These are phyloP conservation scores for Lysandra coridon DNA, from an alignment of 2,888 invertebrate species.

Conservation along the genomic window DNA sequence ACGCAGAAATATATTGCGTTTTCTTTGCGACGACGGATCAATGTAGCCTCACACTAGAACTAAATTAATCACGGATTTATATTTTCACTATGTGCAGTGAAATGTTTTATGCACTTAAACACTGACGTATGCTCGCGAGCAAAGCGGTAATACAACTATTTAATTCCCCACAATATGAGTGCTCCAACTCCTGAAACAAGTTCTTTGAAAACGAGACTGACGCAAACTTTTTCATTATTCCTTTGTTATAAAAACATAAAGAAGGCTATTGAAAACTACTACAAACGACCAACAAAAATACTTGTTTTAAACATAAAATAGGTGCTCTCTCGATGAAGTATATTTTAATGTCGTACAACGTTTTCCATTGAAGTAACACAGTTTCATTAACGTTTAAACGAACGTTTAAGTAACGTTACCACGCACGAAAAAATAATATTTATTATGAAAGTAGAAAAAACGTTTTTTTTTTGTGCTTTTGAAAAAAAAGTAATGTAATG, in stretches of 20 bases:
- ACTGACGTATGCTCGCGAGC: neutral
- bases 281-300: slow-evolving; percentile 1
- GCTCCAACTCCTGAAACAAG: neutral
- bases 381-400: neutral
- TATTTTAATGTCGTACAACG: neutral
- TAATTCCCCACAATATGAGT: neutral
- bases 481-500: too few species aligned
- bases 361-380: neutral
- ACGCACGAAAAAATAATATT: too few species aligned
- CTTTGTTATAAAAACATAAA: slow-evolving; percentile 9
- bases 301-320: neutral
- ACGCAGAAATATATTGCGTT: too few species aligned
- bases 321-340: neutral
- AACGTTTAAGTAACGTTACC: neutral
- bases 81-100: neutral
- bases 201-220: slow-evolving; percentile 7
- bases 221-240: neutral
- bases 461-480: too few species aligned
- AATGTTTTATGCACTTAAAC: neutral
- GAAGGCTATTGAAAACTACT: slow-evolving; percentile 13
- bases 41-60: neutral
- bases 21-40: too few species aligned
- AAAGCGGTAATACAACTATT: neutral
- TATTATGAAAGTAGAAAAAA: too few species aligned
- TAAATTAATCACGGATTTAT: neutral